Evolutionary conservation across 2,113 vertebrate genomes (phyloP).

Genomic region (Rhinopomastus cyanomelas): DNA sequence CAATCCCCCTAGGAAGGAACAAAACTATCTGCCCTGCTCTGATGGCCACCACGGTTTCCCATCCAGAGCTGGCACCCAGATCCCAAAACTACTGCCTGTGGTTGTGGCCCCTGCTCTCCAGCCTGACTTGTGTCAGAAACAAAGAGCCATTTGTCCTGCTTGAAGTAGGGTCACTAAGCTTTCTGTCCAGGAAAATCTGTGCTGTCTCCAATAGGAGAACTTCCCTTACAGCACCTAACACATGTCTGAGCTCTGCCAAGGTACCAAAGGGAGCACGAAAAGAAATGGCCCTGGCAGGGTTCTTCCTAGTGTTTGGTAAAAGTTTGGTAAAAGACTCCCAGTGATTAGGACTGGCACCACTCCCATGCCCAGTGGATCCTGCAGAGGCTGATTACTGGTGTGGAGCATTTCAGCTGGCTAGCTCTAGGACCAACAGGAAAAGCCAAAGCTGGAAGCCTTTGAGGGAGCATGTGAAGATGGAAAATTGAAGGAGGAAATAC

Average conservation of each 20-base stretch:
- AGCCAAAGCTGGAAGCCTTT: background rate
- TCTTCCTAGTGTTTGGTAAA: background rate
- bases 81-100: background rate
- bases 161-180: background rate
- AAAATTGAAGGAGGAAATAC: background rate
- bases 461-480: background rate
- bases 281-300: background rate
- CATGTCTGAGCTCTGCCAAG: background rate
- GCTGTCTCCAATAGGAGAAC: background rate
- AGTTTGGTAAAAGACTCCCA: fast-evolving
- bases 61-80: background rate
- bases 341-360: background rate
- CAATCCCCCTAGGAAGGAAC: no score
- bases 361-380: background rate
- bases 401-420: background rate
- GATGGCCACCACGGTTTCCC: background rate
- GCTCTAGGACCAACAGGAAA: background rate
- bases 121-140: background rate
- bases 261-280: background rate
- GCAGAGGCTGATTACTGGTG: background rate
- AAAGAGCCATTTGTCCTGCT: background rate
- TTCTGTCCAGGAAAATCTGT: background rate
- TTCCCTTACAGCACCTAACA: background rate
- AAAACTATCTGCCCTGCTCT: background rate
- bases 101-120: background rate